Conservation (phyloP, 2,888 invertebrate genomes). For the Balanococcus diminutus region DNA sequence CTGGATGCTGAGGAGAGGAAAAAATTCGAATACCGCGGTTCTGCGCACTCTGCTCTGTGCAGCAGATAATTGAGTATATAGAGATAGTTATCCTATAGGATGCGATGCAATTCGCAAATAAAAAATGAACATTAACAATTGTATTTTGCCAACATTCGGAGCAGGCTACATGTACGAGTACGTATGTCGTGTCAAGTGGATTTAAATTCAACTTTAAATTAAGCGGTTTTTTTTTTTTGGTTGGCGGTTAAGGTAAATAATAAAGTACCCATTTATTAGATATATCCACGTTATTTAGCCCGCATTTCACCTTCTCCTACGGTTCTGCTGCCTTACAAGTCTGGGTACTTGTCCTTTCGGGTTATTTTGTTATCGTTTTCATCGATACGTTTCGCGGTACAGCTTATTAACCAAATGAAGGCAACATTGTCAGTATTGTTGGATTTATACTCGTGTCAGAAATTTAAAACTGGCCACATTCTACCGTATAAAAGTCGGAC, state of each 20-base stretch:
- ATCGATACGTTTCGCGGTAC: slow-evolving; percentile 22
- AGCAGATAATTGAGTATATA: slow-evolving; percentile 35
- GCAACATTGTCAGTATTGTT: slow-evolving; percentile 35
- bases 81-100: slow-evolving; percentile 32
- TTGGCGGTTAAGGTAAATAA: not conserved
- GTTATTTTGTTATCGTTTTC: slow-evolving; percentile 19
- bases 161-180: not conserved
- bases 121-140: slow-evolving; percentile 37
- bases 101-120: too few relatives aligned
- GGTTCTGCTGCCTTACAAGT: not conserved
- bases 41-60: too few relatives aligned
- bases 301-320: not conserved
- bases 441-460: slow-evolving; percentile 28
- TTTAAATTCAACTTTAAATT: slow-evolving; percentile 10
- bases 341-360: not conserved
- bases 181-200: not conserved
- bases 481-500: not conserved
- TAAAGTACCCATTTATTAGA: not conserved
- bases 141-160: slow-evolving; percentile 8
- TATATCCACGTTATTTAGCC: not conserved
- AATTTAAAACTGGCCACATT: not conserved
- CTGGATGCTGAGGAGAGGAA: not conserved
- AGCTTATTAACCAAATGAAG: slow-evolving; percentile 33
- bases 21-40: not conserved
- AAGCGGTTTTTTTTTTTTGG: not conserved